Evolutionary conservation across 2,113 vertebrate genomes (phyloP), one percentile per base, ranked within the genome.

Genomic region (Australoheros scitulus): DNA sequence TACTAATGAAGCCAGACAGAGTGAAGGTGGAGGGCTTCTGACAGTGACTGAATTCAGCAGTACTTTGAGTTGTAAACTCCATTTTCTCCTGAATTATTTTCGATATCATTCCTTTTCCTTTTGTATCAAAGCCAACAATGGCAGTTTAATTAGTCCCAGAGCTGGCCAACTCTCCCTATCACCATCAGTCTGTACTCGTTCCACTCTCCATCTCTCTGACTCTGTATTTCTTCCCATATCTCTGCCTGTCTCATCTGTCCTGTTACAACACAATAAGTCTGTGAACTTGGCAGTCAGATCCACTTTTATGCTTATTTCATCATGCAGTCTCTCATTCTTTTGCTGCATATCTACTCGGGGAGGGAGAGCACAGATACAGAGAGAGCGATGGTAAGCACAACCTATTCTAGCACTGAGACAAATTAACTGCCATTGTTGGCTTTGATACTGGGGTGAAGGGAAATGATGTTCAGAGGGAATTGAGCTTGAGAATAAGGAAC

Each of bases 141-240:
- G 87, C 61, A 87, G 77, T 91, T 88, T 92, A 92, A 92, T 93
- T 91, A 91, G 83, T 93, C 84, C 85, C 82, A 60, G 82, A 77
- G 84, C 84, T 88, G 83, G 65, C 79, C 68, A 77, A 29, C 75
- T 82, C 79, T 78, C 68, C 32, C 76, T 41, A 76, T 77, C 85
- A 68, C 79, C 60, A 82, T 74, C 38, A n/a, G n/a, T 52, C 89
- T 79, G 75, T 56, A 32, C 82, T 79, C 81, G 26, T 55, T 74
- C 68, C 58, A 11, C 83, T 76, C 77, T 81, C 59, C 60, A 63
- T 90, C 82, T 75, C 72, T 11, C 55, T 11, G 58, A 47, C 57
- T 34, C 83, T 50, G n/a, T 81, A 55, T 52, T 81, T 68, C 55
- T 79, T 34, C 60, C 59, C 7, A 3, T 82, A 77, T 90, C 85